Percentiles rank a stretch among this genome's conserved stretches.
phyloP scores from a whole-genome alignment of 2,113 vertebrate species.

The Vombatus ursinus region DNA sequence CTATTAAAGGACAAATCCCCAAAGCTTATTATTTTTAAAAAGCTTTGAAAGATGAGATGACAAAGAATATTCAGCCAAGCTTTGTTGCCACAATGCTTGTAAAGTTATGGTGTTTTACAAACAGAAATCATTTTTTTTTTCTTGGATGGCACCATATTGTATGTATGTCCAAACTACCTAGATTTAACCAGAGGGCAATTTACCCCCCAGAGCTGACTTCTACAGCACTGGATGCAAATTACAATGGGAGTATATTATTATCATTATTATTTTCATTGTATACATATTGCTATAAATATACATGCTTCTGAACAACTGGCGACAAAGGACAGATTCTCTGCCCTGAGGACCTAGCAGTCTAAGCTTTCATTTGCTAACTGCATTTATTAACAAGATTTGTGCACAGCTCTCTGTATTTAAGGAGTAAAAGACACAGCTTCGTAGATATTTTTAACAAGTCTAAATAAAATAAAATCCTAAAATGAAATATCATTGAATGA shows the following conservation, averaged over 20 bases:
- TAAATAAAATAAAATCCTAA: not conserved
- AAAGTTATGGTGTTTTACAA: slow-evolving; percentile 45
- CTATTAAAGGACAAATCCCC: slow-evolving; percentile 65
- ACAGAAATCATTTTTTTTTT: not conserved
- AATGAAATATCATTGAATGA: not conserved
- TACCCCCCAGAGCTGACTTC: slow-evolving; percentile 19
- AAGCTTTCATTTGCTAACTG: not conserved
- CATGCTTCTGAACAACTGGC: slow-evolving; percentile 40
- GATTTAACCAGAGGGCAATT: slow-evolving; percentile 30
- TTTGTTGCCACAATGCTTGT: slow-evolving; percentile 50
- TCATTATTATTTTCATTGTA: slow-evolving; percentile 31
- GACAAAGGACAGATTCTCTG: not conserved
- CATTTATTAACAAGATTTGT: slow-evolving; percentile 8
- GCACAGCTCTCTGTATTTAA: not conserved
- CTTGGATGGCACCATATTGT: not conserved
- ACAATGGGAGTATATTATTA: slow-evolving; percentile 38
- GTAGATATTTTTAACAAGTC: not conserved
- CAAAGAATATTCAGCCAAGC: not conserved
- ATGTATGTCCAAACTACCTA: slow-evolving; percentile 22
- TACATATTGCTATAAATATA: slow-evolving; percentile 46
- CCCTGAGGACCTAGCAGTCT: not conserved
- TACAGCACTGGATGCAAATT: not conserved
- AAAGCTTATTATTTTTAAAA: slow-evolving; percentile 56
- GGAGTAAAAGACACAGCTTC: not conserved
- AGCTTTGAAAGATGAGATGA: slow-evolving; percentile 65